A percentile compares a stretch with the other conserved stretches of the same genome.
Evolutionary conservation across 2,797 vertebrate genomes (phyloP).

Genomic region (Coregonus suidteri): DNA sequence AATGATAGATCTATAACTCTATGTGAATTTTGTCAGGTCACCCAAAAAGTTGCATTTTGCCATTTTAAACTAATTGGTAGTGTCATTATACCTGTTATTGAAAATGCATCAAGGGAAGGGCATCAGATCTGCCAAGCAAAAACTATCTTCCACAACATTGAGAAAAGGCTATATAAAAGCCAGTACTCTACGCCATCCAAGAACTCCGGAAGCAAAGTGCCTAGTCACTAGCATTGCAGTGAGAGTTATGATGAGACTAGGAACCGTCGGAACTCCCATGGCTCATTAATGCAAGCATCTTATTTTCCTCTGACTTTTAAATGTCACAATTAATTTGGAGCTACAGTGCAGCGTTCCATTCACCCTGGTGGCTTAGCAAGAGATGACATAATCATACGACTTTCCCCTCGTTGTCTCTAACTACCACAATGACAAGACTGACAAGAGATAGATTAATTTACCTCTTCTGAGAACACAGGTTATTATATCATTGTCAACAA

Average conservation of each 20-base stretch:
- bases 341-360: constrained; percentile 41
- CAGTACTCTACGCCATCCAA: background rate
- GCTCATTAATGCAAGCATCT: constrained; percentile 61
- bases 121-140: background rate
- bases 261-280: constrained; percentile 32
- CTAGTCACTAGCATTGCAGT: background rate
- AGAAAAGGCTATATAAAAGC: background rate
- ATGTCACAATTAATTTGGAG: constrained; percentile 63
- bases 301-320: constrained; percentile 54
- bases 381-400: background rate
- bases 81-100: background rate
- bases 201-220: background rate
- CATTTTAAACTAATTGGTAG: background rate
- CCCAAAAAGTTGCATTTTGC: too few species aligned
- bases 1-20: too few species aligned
- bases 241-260: constrained; percentile 22
- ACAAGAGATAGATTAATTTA: background rate
- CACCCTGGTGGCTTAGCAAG: constrained; percentile 25
- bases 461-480: background rate
- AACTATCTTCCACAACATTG: background rate
- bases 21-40: too few species aligned
- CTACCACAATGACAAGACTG: background rate
- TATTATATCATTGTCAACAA: background rate
- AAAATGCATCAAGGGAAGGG: background rate
- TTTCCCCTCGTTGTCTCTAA: background rate